Conservation (phyloP, 2,888 invertebrate genomes). For the Heliconius aoede region DNA sequence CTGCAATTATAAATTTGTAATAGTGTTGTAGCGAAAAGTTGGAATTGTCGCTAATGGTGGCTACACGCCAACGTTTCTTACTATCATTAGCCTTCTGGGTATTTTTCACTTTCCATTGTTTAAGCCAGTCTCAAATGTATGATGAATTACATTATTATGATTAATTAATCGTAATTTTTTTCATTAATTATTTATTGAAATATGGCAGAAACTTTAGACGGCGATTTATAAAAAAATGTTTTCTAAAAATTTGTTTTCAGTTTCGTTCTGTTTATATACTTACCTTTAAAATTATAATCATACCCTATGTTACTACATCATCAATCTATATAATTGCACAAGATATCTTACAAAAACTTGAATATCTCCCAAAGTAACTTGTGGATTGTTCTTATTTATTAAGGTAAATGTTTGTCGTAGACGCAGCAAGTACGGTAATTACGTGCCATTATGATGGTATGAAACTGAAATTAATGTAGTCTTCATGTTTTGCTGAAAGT, state of each 20-base stretch:
- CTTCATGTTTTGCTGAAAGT: conserved; percentile 49
- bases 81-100: conserved; percentile 47
- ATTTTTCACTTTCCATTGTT: conserved; percentile 46
- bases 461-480: conserved; percentile 50
- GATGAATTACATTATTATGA: conserved; percentile 49
- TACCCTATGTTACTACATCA: too few species aligned
- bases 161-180: conserved; percentile 50
- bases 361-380: neutral
- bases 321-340: too few species aligned
- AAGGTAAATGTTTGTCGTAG: conserved; percentile 15
- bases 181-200: conserved; percentile 9
- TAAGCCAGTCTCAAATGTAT: conserved; percentile 41
- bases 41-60: conserved; percentile 64
- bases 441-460: conserved; percentile 42
- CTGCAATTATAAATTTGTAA: too few species aligned
- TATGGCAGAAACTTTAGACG: too few species aligned
- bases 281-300: too few species aligned
- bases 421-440: conserved; percentile 34
- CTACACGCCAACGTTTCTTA: conserved; percentile 58
- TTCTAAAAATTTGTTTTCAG: too few species aligned
- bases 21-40: conserved; percentile 52
- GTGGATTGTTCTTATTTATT: neutral
- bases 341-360: neutral
- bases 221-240: too few species aligned
- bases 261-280: too few species aligned